phyloP scores from a whole-genome alignment of 2,797 vertebrate genomes.

The Pteronotus mesoamericanus region DNA sequence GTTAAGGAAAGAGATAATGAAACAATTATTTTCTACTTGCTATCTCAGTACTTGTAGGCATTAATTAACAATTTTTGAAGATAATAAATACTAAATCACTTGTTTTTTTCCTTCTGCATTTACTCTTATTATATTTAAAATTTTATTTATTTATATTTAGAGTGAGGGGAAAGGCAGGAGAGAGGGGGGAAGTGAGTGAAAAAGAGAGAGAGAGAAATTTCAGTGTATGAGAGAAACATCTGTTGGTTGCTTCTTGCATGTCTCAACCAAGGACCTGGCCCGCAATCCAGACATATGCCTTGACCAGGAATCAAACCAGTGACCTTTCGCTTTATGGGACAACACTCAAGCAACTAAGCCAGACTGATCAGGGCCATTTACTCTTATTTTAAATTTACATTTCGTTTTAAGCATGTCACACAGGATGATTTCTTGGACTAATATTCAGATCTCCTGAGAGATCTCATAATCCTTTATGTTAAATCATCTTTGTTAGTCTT shows the following conservation, averaged over 20 bases:
- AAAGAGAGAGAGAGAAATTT: too few relatives aligned
- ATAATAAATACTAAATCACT: constrained; percentile 17
- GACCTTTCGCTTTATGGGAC: too few relatives aligned
- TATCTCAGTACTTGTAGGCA: not conserved
- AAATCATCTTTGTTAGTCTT: not conserved
- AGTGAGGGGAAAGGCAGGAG: too few relatives aligned
- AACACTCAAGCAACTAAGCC: too few relatives aligned
- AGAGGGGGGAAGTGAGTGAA: too few relatives aligned
- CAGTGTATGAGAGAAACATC: too few relatives aligned
- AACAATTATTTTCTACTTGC: not conserved
- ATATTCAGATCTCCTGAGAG: not conserved
- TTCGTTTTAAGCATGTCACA: not conserved
- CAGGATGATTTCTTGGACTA: not conserved
- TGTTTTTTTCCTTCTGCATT: not conserved
- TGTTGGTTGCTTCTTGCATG: too few relatives aligned
- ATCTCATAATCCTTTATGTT: not conserved
- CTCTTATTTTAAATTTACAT: not conserved
- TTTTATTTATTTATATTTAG: too few relatives aligned
- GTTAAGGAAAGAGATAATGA: not conserved
- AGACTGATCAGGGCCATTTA: not conserved
- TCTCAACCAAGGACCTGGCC: too few relatives aligned
- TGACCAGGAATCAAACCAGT: too few relatives aligned
- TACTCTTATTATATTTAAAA: not conserved
- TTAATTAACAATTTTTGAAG: not conserved
- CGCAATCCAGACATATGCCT: too few relatives aligned